Evolutionary conservation across 2,797 vertebrate species (phyloP), one percentile per base, ranked within the genome.

Genomic region (Argentina silus): DNA sequence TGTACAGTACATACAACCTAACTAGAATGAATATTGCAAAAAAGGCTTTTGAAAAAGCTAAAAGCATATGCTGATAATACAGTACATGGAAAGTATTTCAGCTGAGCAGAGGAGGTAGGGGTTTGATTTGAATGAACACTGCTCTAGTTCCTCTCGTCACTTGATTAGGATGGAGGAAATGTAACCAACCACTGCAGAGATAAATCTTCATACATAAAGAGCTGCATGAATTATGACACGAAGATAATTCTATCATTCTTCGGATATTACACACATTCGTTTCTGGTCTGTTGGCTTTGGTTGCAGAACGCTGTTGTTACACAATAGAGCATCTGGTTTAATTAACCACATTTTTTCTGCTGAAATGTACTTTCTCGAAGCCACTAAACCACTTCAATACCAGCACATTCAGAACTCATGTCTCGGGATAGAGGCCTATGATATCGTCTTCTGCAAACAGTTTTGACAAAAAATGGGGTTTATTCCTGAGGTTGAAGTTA

Each of bases 321-420:
- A 89, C 85, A 89, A 91, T 90, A 68, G 81, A 83, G 74, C 84
- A 89, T 91, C 85, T 86, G 83, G 83, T 89, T 89, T 87, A 91
- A 91, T 93, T 92, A 90, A 79, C 79, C 83, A 89, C 90, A 83
- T 88, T 88, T 88, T 87, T 64, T 84, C 81, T 70, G 72, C 82
- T 80, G 75, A 81, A 81, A 82, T 85, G 81, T 86, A 87, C 87
- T 90, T 86, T 85, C 81, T 80, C 80, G 90, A 86, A 91, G 82
- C 83, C 82, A 86, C 82, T 84, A 78, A 90, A 90, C 82, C 84
- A 87, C 77, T 89, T 85, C 77, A 87, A 78, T 82, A 77, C 78
- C 71, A 81, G 76, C 59, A 63, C 74, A 85, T 86, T 89, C 87
- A 83, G 83, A 86, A 83, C 82, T 89, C 83, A 84, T 83, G 80